Evolutionary conservation across 2,888 invertebrate species (phyloP), one percentile per base, ranked within the genome.

Genomic region (Phymatocera aterrima): DNA sequence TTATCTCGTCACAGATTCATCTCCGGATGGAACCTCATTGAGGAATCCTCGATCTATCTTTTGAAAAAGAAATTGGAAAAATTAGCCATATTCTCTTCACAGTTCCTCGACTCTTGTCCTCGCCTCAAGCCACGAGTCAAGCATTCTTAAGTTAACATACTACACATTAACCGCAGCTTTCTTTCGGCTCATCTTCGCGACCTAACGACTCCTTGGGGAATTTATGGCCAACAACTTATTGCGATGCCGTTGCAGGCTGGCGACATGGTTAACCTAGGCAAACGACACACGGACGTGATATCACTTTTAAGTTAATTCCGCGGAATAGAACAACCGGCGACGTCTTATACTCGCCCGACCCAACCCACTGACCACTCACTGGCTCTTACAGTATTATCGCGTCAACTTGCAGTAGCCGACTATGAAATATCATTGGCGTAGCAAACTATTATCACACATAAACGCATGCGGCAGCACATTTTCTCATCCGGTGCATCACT

Each of bases 101-200:
- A 48, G 72, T 72, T 72, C 24, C 31, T 51, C 51, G 48, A 34
- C 34, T 6, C n/a, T 68, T 46, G 43, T 68, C 28, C 43, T 12
- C 1, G 40, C 46, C n/a, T 68, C 24, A 24, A 28, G 8, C 48
- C n/a, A n/a, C n/a, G n/a, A n/a, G n/a, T n/a, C n/a, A n/a, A n/a
- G 28, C 51, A 72, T 72, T 51, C 72, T 51, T 24, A 48, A 46
- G 40, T n/a, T n/a, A n/a, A n/a, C n/a, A n/a, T n/a, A n/a, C n/a
- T 72, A 28, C 18, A 31, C 48, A 12, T 48, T 24, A 8, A 51
- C 48, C 48, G 68, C 72, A 34, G 51, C 72, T 72, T 68, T 68
- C 72, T 72, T 72, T 72, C 21, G 51, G 51, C 72, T 51, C 72
- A 72, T 72, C 51, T 72, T 72, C 34, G 31, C 72, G 28, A 48